Conservation (phyloP, 2,888 invertebrate species). For the Andrena praecox region DNA sequence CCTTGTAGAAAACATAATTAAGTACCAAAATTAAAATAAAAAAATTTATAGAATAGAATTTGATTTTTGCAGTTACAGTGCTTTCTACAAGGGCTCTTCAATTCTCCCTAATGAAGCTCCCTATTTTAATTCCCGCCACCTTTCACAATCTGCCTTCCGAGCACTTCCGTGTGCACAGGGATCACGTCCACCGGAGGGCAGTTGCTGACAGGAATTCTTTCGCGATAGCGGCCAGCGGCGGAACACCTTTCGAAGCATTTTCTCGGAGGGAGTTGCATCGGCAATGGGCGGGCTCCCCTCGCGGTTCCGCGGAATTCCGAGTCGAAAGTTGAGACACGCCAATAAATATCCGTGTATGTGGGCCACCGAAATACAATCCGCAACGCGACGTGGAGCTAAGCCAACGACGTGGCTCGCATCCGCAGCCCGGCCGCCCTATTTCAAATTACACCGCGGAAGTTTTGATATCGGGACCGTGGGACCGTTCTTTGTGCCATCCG, state of each 20-base stretch:
- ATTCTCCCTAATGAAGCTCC: no score
- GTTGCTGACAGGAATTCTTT: no score
- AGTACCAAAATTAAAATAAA: no score
- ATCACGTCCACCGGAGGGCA: no score
- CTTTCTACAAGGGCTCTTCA: no score
- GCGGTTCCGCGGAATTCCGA: slow-evolving; percentile 25
- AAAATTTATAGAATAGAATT: no score
- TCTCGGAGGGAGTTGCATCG: not conserved
- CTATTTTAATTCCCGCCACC: no score
- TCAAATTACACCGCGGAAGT: slow-evolving; percentile 71
- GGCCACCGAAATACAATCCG: slow-evolving; percentile 78
- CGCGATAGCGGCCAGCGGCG: not conserved
- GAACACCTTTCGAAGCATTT: not conserved
- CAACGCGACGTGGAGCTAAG: slow-evolving; percentile 82
- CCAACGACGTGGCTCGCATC: slow-evolving; percentile 77
- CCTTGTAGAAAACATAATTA: no score
- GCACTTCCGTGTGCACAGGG: no score
- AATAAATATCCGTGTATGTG: slow-evolving; percentile 77
- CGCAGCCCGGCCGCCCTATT: slow-evolving; percentile 68
- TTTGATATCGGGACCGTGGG: slow-evolving; percentile 56
- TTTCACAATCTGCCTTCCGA: no score
- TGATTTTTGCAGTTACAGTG: no score
- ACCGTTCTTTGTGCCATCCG: slow-evolving; percentile 27
- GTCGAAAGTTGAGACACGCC: slow-evolving; percentile 65
- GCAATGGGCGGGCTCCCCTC: not conserved